Percentiles rank a stretch among this genome's conserved stretches.
Conservation (phyloP, 1,140 invertebrate genomes). For the Cherax quadricarinatus region DNA sequence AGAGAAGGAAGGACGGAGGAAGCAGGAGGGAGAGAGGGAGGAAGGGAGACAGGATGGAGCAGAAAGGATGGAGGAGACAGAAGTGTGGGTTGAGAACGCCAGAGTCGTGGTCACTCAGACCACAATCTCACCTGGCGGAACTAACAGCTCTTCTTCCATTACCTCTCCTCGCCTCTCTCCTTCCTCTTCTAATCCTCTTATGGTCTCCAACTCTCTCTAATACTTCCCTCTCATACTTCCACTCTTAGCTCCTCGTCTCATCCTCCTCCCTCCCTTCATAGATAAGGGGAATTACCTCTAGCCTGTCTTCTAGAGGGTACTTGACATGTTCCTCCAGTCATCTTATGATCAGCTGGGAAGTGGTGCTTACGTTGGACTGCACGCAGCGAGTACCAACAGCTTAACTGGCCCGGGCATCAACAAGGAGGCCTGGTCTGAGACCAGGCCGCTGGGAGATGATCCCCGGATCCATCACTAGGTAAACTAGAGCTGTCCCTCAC, state of each 20-base stretch:
- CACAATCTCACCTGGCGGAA: slow-evolving; percentile 27
- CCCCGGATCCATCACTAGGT: no score
- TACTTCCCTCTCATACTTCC: not conserved
- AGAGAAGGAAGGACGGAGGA: not conserved
- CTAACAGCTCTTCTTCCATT: slow-evolving; percentile 18
- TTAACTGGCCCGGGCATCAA: no score
- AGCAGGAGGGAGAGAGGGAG: not conserved
- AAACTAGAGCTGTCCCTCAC: no score
- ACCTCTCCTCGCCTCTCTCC: not conserved
- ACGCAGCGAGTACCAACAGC: no score
- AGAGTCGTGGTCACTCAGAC: slow-evolving; percentile 13
- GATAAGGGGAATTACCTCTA: no score
- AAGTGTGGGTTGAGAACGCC: not conserved
- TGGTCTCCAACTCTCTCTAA: not conserved
- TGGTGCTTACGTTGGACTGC: no score
- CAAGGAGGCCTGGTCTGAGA: no score
- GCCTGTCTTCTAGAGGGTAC: no score
- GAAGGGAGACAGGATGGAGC: not conserved
- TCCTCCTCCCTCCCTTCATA: not conserved
- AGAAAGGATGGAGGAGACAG: not conserved
- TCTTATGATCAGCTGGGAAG: no score
- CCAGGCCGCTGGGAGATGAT: no score
- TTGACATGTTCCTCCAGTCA: no score
- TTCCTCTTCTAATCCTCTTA: not conserved
- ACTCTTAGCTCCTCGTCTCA: not conserved